These are phyloP conservation scores for Anthrax anthrax DNA, from an alignment of 2,888 invertebrate species.

Conservation along the genomic window DNA sequence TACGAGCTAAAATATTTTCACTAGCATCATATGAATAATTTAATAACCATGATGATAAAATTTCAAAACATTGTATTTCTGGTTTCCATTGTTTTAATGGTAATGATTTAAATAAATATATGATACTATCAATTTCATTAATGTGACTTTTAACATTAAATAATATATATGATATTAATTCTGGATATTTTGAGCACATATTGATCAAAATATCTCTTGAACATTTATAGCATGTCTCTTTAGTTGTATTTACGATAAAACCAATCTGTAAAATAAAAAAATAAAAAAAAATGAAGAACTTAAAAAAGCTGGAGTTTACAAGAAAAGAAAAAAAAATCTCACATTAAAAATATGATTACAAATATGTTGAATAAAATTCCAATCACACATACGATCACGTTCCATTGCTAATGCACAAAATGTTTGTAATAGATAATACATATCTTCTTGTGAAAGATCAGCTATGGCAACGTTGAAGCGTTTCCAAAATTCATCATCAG, in stretches of 20 bases:
- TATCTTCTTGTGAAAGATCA: conserved; percentile 52
- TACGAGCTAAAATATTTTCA: conserved; percentile 52
- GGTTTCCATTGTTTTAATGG: conserved; percentile 57
- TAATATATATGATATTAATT: conserved; percentile 51
- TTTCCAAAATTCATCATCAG: conserved; percentile 35
- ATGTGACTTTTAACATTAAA: conserved; percentile 36
- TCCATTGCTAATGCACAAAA: conserved; percentile 67
- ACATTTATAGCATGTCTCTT: conserved; percentile 59
- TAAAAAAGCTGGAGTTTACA: background rate
- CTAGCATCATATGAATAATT: conserved; percentile 42
- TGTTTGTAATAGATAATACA: conserved; percentile 61
- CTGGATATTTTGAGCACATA: conserved; percentile 52
- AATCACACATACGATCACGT: conserved; percentile 40
- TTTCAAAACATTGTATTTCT: conserved; percentile 45
- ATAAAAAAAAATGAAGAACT: background rate
- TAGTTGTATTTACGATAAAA: conserved; percentile 51
- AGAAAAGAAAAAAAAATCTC: conserved; percentile 11
- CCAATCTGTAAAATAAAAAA: conserved; percentile 43
- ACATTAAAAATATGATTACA: conserved; percentile 58
- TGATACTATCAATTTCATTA: conserved; percentile 23
- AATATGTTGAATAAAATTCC: conserved; percentile 48
- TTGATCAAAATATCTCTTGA: conserved; percentile 56
- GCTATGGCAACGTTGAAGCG: conserved; percentile 51
- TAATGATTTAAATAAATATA: conserved; percentile 56
- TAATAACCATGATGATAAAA: conserved; percentile 51